Base-by-base conservation (phyloP, 2,888 invertebrate genomes). In the Drymonia ruficornis region DNA sequence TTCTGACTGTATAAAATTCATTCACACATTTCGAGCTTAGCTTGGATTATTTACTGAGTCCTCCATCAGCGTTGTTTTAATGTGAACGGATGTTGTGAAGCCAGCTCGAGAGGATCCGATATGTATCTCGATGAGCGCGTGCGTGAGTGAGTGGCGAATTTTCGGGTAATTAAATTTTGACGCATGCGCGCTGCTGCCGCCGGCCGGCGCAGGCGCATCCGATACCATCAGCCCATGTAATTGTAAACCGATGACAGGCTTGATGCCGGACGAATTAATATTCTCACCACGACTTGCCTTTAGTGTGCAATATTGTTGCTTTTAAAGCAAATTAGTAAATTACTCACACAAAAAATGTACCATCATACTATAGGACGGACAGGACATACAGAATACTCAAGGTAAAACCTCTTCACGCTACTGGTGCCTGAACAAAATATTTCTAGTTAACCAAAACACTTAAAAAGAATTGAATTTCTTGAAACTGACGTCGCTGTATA, bases 151-250 rank as follows among this genome's bases (percentile, higher is more conserved):
- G 76, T 76, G 78, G 78, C 74, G 77, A 88, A 84, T 86, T 86
- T 69, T 82, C 79, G 75, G 80, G 76, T 87, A 86, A 88, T 89
- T 87, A 86, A 87, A 84, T 86, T 83, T 85, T 79, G 80, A 82
- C 78, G 78, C 81, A 75, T 67, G 66, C 69, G 63, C 64, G 60
- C 67, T 74, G 45, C 16, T 11, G 40, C 40, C 38, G 76, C 74
- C 74, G n/a, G 76, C 66, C 67, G 73, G 71, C 69, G 65, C 72
- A 53, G 58, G 65, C 70, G 67, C 72, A 63, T 63, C 65, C 68
- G 86, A 86, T 87, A 84, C 63, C 76, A 84, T 87, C 84, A 72
- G 63, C 63, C 73, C 78, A 67, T 84, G 81, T 85, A 83, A 85
- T 84, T 81, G 76, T 76, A 61, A 73, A 60, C 73, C 61, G 80